Percentiles rank a stretch among this genome's conserved stretches.
Evolutionary conservation across 2,797 vertebrate genomes (phyloP).

Genomic region (Rhincodon typus): DNA sequence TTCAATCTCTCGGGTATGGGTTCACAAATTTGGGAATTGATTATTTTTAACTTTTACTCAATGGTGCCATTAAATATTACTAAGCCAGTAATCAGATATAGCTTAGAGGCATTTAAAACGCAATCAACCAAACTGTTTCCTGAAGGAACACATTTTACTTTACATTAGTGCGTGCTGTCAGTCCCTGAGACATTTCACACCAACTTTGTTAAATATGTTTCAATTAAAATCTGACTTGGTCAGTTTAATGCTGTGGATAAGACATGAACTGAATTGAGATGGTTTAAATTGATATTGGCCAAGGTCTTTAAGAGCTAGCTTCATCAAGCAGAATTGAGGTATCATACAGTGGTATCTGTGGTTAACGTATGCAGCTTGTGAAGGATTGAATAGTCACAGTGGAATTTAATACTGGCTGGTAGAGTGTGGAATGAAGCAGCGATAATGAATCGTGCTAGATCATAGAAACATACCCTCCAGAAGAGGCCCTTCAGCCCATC

Average conservation of each 20-base stretch:
- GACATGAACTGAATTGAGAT: not conserved
- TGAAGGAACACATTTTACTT: not conserved
- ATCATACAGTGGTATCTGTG: not conserved
- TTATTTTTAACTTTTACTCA: not conserved
- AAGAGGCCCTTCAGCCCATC: too few relatives aligned
- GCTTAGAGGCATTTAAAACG: not conserved
- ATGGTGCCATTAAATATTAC: not conserved
- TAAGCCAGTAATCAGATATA: not conserved
- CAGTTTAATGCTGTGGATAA: not conserved
- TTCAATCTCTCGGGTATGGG: not conserved
- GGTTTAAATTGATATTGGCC: not conserved
- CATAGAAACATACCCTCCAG: too few relatives aligned
- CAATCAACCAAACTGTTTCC: not conserved
- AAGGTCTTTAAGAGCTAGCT: not conserved
- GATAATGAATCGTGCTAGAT: too few relatives aligned
- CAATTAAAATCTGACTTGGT: not conserved
- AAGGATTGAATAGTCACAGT: not conserved
- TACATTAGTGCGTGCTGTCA: not conserved
- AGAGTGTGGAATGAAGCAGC: too few relatives aligned
- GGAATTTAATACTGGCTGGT: too few relatives aligned
- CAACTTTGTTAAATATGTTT: not conserved
- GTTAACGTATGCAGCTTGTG: not conserved
- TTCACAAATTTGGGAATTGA: not conserved
- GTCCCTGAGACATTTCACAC: not conserved
- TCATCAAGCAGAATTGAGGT: not conserved